These are phyloP conservation scores for Rhincodon typus DNA, from an alignment of 2,797 vertebrate genomes.

Conservation along the genomic window DNA sequence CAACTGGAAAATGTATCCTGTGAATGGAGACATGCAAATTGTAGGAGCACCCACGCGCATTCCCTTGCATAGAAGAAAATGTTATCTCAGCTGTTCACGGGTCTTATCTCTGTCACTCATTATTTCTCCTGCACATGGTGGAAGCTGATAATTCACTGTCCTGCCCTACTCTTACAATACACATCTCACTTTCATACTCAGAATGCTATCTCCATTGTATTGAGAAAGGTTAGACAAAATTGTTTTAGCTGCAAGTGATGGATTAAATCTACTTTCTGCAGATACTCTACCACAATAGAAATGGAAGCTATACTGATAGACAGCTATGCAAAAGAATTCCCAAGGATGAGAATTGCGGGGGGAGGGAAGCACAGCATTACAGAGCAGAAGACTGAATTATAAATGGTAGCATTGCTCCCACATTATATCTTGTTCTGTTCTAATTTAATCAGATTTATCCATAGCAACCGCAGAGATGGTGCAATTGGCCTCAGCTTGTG, in stretches of 20 bases:
- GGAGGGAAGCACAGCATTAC: neutral
- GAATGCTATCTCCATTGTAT: slow-evolving; percentile 10
- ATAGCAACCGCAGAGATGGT: neutral
- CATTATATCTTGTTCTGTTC: neutral
- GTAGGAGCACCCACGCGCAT: neutral
- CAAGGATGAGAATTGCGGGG: neutral
- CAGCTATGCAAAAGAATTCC: neutral
- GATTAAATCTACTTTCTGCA: slow-evolving; percentile 18
- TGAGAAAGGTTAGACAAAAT: slow-evolving; percentile 26
- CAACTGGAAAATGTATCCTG: slow-evolving; percentile 6
- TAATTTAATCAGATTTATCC: neutral
- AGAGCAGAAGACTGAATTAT: neutral
- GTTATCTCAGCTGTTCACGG: slow-evolving; percentile 17
- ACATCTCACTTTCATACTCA: slow-evolving; percentile 14
- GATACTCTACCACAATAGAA: neutral
- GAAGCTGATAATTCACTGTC: slow-evolving; percentile 22
- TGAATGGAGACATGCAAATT: slow-evolving; percentile 30
- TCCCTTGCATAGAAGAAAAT: neutral
- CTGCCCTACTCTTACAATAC: neutral
- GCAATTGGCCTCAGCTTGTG: neutral
- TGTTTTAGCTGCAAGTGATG: neutral
- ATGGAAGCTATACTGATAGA: neutral
- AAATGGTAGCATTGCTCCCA: neutral
- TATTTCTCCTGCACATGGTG: slow-evolving; percentile 12
- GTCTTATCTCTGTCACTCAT: slow-evolving; percentile 6